Conservation (phyloP, 2,113 vertebrate genomes). For the Perccottus glenii region DNA sequence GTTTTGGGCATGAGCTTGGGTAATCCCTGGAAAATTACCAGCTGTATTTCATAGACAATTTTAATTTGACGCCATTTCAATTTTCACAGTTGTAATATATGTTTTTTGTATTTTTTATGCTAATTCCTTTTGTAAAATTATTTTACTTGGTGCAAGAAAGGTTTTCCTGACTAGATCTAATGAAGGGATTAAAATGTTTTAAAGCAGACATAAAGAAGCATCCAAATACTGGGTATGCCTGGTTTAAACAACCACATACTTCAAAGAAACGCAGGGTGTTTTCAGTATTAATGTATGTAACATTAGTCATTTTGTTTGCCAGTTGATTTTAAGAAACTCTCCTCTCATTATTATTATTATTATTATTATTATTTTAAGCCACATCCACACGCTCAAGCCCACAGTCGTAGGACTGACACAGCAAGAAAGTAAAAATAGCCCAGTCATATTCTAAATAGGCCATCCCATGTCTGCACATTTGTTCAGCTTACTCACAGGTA, state of each 20-base stretch:
- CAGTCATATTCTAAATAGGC: slow-evolving; percentile 30
- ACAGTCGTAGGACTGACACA: background rate
- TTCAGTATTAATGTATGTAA: background rate
- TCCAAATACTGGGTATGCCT: background rate
- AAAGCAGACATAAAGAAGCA: background rate
- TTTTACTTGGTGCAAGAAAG: background rate
- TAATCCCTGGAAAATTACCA: no score
- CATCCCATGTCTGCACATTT: slow-evolving; percentile 21
- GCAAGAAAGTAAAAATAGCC: slow-evolving; percentile 4
- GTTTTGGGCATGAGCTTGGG: no score
- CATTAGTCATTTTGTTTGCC: slow-evolving; percentile 3
- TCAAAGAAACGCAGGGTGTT: slow-evolving; percentile 22
- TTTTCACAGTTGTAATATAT: no score
- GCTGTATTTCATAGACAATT: no score
- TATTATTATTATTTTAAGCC: background rate
- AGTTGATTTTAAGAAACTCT: slow-evolving; percentile 13
- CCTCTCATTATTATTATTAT: slow-evolving; percentile 19
- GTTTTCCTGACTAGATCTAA: background rate
- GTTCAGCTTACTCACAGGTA: slow-evolving; percentile 23
- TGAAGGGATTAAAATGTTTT: background rate
- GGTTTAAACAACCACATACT: slow-evolving; percentile 11
- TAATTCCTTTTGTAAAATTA: background rate
- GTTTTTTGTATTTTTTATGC: slow-evolving; percentile 20
- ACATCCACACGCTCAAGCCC: background rate
- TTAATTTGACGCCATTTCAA: no score